Conservation (phyloP, 2,797 vertebrate genomes). For the Gambelia wislizenii region DNA sequence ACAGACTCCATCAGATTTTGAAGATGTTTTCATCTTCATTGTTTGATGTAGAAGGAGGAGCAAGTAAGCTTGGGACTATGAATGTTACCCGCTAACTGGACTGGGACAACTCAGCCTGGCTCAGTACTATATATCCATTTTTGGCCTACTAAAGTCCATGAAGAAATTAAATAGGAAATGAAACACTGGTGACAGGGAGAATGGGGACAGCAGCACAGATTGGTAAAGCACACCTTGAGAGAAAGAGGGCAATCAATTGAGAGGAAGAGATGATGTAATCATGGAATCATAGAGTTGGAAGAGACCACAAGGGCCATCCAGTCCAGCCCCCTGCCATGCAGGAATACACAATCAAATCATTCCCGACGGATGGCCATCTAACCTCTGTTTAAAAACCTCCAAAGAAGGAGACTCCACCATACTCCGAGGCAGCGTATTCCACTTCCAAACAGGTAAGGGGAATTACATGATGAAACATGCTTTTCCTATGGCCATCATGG, state of each 20-base stretch:
- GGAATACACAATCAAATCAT: too few relatives aligned
- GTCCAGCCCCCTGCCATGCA: too few relatives aligned
- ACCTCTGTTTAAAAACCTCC: too few relatives aligned
- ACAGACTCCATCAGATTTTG: neutral
- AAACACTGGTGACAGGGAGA: neutral
- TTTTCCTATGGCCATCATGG: neutral
- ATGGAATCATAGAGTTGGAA: too few relatives aligned
- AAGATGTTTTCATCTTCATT: conserved; percentile 4
- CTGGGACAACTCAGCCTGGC: neutral
- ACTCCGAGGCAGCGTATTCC: too few relatives aligned
- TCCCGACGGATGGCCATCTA: too few relatives aligned
- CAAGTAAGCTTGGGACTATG: neutral
- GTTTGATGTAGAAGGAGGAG: neutral
- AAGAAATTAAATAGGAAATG: neutral
- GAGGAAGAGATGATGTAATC: too few relatives aligned
- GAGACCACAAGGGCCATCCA: too few relatives aligned
- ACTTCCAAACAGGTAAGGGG: neutral
- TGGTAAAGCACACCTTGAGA: neutral
- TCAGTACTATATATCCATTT: neutral
- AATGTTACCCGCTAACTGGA: neutral
- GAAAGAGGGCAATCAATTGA: neutral
- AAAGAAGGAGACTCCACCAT: too few relatives aligned
- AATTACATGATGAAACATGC: neutral
- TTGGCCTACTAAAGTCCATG: neutral
- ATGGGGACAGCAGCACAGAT: neutral